Evolutionary conservation across 2,888 invertebrate genomes (phyloP).

Genomic region (Plagiodera versicolora): DNA sequence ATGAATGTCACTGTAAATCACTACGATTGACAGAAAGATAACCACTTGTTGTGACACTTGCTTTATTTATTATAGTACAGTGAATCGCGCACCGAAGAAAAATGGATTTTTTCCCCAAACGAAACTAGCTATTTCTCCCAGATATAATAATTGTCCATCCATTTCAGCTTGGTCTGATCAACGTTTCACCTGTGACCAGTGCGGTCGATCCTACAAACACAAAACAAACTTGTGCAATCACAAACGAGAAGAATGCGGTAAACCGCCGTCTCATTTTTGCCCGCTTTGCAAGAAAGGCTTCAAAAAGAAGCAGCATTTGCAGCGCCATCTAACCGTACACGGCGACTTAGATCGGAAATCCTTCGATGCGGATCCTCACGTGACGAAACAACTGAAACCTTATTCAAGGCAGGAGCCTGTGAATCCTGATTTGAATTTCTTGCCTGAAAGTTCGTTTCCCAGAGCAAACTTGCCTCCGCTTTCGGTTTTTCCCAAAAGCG

Average conservation of each 20-base stretch:
- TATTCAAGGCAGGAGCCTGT: conserved; percentile 3
- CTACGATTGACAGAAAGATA: too few species aligned
- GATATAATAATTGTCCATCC: too few species aligned
- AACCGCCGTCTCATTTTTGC: conserved; percentile 56
- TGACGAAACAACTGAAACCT: conserved; percentile 18
- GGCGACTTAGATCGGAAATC: conserved; percentile 22
- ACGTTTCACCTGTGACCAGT: conserved; percentile 41
- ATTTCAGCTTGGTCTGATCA: conserved; percentile 21
- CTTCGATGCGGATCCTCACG: conserved; percentile 14
- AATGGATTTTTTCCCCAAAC: too few species aligned
- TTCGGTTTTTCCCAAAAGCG: conserved; percentile 19
- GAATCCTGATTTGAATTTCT: not conserved
- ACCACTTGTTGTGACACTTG: too few species aligned
- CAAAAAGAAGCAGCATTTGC: conserved; percentile 49
- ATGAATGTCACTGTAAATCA: too few species aligned
- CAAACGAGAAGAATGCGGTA: conserved; percentile 57
- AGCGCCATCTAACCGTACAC: conserved; percentile 43
- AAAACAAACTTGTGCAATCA: conserved; percentile 55
- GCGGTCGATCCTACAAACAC: conserved; percentile 50
- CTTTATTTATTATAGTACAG: too few species aligned
- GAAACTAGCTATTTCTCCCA: too few species aligned
- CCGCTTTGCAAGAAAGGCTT: conserved; percentile 52
- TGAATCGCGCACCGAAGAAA: not conserved
- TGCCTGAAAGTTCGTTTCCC: not conserved
- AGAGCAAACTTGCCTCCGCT: conserved; percentile 10